Evolutionary conservation across 2,888 invertebrate genomes (phyloP).

Genomic region (Tyria jacobaeae): DNA sequence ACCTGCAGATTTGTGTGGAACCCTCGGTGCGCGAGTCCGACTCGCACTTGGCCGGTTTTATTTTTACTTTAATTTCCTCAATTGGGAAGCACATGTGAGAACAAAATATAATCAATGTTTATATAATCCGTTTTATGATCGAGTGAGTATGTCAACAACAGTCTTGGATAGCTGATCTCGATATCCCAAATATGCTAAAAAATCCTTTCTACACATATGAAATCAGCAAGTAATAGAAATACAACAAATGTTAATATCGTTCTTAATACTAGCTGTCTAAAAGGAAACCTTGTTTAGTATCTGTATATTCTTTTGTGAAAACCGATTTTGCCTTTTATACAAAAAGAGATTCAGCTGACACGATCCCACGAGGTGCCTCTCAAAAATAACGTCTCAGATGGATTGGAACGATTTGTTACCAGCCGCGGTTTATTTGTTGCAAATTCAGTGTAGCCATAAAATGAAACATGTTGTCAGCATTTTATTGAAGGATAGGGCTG

Average conservation of each 20-base stretch:
- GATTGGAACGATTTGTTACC: conserved; percentile 47
- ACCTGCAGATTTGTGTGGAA: no score
- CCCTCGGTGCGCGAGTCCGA: no score
- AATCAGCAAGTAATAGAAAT: background rate
- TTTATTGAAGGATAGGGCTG: conserved; percentile 34
- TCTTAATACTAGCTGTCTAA: background rate
- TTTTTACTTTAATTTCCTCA: no score
- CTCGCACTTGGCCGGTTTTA: no score
- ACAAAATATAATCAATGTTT: background rate
- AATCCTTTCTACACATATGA: no score
- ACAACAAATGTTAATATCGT: no score
- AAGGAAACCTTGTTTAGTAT: background rate
- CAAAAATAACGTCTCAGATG: conserved; percentile 37
- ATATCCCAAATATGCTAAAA: no score
- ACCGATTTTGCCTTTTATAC: conserved; percentile 25
- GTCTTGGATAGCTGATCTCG: no score
- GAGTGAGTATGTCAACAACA: background rate
- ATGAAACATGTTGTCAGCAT: conserved; percentile 43
- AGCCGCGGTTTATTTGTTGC: conserved; percentile 54
- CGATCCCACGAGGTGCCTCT: conserved; percentile 43
- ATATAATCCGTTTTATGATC: background rate
- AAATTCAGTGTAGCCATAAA: conserved; percentile 43
- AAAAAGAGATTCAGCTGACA: conserved; percentile 28
- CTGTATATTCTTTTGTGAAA: conserved; percentile 11
- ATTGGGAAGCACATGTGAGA: no score